These are phyloP conservation scores for Staurois parvus DNA, from an alignment of 2,797 vertebrate species.

Conservation along the genomic window DNA sequence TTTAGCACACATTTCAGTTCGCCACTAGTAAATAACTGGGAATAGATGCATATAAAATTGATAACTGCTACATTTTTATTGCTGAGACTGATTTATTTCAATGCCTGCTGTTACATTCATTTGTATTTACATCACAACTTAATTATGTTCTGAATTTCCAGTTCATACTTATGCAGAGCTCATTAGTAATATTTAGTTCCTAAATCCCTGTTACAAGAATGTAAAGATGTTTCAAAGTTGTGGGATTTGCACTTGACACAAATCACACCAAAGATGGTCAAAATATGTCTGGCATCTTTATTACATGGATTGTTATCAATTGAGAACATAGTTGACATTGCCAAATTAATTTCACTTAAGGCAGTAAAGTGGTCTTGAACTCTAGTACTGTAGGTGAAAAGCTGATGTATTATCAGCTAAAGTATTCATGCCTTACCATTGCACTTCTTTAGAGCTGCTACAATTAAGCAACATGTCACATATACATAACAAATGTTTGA, in stretches of 20 bases:
- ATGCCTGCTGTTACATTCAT: not conserved
- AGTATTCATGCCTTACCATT: slow-evolving; percentile 69
- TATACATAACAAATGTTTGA: slow-evolving; percentile 45
- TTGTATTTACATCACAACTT: slow-evolving; percentile 13
- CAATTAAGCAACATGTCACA: slow-evolving; percentile 72
- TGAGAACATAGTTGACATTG: slow-evolving; percentile 75
- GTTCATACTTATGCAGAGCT: slow-evolving; percentile 37
- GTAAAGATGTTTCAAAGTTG: slow-evolving; percentile 70
- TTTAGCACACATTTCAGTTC: too few species aligned
- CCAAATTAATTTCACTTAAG: slow-evolving; percentile 80
- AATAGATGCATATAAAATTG: not conserved
- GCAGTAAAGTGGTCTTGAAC: slow-evolving; percentile 74
- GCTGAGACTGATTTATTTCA: not conserved
- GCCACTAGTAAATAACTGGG: not conserved
- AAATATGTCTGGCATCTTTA: slow-evolving; percentile 73
- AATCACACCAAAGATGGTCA: slow-evolving; percentile 69
- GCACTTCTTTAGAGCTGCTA: slow-evolving; percentile 71
- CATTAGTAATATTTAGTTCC: slow-evolving; percentile 45
- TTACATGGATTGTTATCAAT: slow-evolving; percentile 74
- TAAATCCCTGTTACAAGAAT: slow-evolving; percentile 63
- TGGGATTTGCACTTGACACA: slow-evolving; percentile 60
- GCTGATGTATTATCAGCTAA: slow-evolving; percentile 74
- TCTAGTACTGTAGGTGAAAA: slow-evolving; percentile 76
- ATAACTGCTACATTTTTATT: not conserved
- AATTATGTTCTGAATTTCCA: slow-evolving; percentile 3